Evolutionary conservation across 2,888 invertebrate species (phyloP).

Genomic region (Drosophila bunnanda): DNA sequence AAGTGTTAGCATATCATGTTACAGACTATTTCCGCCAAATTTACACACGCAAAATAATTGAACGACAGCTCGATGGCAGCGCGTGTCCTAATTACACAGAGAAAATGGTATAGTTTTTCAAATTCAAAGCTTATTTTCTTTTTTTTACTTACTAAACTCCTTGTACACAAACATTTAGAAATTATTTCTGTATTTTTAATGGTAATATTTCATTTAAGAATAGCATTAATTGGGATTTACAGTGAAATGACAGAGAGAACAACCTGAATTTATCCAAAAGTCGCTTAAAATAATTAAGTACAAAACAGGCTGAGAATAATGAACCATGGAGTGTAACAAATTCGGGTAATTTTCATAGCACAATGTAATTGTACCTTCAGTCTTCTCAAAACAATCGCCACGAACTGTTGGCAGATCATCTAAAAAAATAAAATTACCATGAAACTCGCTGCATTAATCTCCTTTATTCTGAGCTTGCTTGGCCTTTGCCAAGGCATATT

Average conservation of each 20-base stretch:
- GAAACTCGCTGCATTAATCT: background rate
- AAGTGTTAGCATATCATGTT: conserved; percentile 81
- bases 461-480: background rate
- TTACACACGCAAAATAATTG: conserved; percentile 81
- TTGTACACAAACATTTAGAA: no score
- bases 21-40: conserved; percentile 81
- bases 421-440: background rate
- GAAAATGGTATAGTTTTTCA: background rate
- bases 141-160: no score
- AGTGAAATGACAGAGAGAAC: no score
- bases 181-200: no score
- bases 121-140: no score
- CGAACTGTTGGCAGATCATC: background rate
- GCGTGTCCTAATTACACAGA: conserved; percentile 24
- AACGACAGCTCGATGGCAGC: conserved; percentile 52
- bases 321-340: background rate
- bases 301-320: background rate
- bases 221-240: no score
- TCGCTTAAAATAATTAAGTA: no score
- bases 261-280: no score
- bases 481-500: background rate
- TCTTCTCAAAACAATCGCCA: background rate
- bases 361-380: background rate
- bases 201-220: no score
- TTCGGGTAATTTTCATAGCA: background rate